Conservation (phyloP, 1,140 invertebrate genomes). For the Aporrectodea caliginosa region DNA sequence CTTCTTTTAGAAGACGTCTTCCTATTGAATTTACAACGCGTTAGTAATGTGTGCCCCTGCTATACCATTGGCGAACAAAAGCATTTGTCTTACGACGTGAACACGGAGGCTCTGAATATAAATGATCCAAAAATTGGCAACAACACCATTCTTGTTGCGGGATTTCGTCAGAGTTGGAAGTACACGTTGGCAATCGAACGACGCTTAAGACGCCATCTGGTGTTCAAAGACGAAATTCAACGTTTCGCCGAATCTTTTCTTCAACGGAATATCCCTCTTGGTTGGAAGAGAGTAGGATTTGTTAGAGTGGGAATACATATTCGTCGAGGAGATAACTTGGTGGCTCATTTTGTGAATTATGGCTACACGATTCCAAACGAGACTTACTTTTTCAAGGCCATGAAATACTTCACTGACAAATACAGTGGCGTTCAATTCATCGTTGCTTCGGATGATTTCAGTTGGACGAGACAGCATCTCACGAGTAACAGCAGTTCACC, state of each 20-base stretch:
- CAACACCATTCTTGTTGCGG: not conserved
- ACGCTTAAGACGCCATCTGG: not conserved
- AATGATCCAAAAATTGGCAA: no score
- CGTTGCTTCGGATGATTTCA: conserved; percentile 22
- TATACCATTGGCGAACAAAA: no score
- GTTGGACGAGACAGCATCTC: conserved; percentile 13
- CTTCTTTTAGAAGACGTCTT: no score
- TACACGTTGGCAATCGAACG: not conserved
- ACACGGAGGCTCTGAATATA: no score
- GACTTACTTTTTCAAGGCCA: conserved; percentile 12
- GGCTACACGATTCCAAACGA: conserved; percentile 11
- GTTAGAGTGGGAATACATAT: conserved; percentile 23
- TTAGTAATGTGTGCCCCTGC: no score
- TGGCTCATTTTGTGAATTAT: not conserved
- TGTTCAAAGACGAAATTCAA: not conserved
- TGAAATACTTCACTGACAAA: conserved; percentile 16
- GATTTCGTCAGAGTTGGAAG: not conserved
- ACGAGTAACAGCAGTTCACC: not conserved
- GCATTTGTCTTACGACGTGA: no score
- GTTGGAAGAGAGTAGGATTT: not conserved
- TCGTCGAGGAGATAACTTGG: conserved; percentile 19
- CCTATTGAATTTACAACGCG: no score
- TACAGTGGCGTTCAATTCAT: conserved; percentile 23
- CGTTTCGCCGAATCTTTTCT: conserved; percentile 8
- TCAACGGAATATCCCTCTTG: not conserved